Evolutionary conservation across 2,113 vertebrate genomes (phyloP).

Genomic region (Machaerirhynchus nigripectus): DNA sequence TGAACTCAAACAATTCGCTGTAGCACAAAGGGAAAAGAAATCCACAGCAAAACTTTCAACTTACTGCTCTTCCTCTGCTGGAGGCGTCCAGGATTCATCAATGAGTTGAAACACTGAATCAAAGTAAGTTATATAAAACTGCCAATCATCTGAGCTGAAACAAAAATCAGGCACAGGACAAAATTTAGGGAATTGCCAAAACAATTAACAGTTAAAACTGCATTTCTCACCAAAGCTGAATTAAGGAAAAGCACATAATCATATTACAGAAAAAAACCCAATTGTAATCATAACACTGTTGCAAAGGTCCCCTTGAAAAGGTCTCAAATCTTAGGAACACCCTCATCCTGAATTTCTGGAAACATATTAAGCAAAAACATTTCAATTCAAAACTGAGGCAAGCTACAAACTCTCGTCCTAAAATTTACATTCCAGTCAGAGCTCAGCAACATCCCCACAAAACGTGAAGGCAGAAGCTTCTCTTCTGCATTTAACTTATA

Average conservation of each 20-base stretch:
- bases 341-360: not conserved
- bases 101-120: conserved; percentile 93
- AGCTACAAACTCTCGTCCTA: not conserved
- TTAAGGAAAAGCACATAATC: not conserved
- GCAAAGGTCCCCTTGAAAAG: not conserved
- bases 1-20: not conserved
- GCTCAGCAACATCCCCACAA: not conserved
- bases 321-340: not conserved
- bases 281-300: not conserved
- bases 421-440: not conserved
- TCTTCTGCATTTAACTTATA: not conserved
- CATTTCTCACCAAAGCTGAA: not conserved
- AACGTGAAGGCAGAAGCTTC: not conserved
- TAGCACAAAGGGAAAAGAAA: not conserved
- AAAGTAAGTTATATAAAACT: conserved; percentile 95
- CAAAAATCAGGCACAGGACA: conserved; percentile 55
- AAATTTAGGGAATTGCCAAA: conserved; percentile 26
- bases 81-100: conserved; percentile 88
- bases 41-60: conserved; percentile 49
- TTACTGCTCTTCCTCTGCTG: conserved; percentile 89
- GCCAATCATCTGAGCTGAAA: conserved; percentile 97
- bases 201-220: not conserved
- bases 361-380: not conserved
- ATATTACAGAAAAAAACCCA: not conserved
- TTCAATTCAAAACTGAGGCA: not conserved